phyloP scores from a whole-genome alignment of 2,797 vertebrate genomes.

The Brotogeris chrysoptera region DNA sequence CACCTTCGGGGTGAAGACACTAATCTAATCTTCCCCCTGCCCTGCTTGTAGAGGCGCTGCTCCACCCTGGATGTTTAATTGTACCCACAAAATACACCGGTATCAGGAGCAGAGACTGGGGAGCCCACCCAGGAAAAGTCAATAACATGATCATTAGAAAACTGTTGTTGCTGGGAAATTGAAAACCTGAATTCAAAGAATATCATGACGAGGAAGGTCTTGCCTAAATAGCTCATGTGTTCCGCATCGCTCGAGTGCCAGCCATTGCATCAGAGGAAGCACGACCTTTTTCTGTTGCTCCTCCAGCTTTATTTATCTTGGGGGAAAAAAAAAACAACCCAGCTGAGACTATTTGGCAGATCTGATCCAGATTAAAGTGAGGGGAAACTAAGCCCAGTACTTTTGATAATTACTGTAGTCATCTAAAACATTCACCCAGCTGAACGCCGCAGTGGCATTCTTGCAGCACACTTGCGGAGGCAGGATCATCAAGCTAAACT shows the following conservation, averaged over 20 bases:
- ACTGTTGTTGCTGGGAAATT: background rate
- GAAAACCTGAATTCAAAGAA: background rate
- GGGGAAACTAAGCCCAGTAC: background rate
- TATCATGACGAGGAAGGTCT: background rate
- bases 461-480: background rate
- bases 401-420: conserved; percentile 11
- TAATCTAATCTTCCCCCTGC: background rate
- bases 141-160: background rate
- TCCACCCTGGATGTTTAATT: background rate
- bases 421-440: background rate
- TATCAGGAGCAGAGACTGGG: background rate
- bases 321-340: background rate
- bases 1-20: background rate
- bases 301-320: background rate
- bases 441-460: background rate
- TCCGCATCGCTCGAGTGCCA: background rate
- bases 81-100: background rate
- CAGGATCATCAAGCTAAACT: conserved; percentile 25
- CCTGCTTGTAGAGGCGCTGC: background rate
- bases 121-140: background rate
- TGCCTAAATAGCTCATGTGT: background rate
- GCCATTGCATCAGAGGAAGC: background rate
- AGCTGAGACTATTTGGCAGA: conserved; percentile 2
- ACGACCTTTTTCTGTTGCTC: background rate
- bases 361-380: background rate